phyloP scores from a whole-genome alignment of 1,140 invertebrate genomes.

The Drosophila nannoptera region DNA sequence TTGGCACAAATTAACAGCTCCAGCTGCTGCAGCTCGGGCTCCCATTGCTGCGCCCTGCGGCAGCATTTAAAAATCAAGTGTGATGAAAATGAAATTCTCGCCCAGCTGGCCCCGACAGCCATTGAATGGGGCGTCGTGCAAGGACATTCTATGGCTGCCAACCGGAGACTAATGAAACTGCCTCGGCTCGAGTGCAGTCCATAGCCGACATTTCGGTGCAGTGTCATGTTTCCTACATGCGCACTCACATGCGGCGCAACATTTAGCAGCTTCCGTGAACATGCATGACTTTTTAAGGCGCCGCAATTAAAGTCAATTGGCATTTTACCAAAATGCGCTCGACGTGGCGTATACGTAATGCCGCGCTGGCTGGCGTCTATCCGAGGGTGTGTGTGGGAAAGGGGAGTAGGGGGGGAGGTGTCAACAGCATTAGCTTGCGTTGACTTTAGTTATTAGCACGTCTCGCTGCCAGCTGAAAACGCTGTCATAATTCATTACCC shows the following conservation, averaged over 20 bases:
- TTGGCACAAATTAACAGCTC: constrained; percentile 65
- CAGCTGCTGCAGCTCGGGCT: neutral
- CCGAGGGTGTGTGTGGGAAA: neutral
- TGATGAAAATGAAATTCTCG: constrained; percentile 70
- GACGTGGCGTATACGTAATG: constrained; percentile 69
- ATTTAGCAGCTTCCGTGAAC: constrained; percentile 5
- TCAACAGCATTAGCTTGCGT: constrained; percentile 58
- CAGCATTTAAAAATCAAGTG: constrained; percentile 62
- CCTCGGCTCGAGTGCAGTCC: constrained; percentile 23
- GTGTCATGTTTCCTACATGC: constrained; percentile 20
- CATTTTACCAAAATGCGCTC: constrained; percentile 67
- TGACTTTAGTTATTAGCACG: constrained; percentile 57
- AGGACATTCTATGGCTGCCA: constrained; percentile 61
- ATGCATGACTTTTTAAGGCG: constrained; percentile 59
- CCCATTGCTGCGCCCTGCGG: constrained; percentile 12
- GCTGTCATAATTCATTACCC: constrained; percentile 54
- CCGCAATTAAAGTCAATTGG: constrained; percentile 75
- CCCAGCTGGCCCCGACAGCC: constrained; percentile 9
- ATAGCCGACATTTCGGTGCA: constrained; percentile 44
- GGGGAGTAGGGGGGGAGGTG: constrained; percentile 9
- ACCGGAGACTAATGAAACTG: constrained; percentile 65
- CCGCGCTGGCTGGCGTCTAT: constrained; percentile 34
- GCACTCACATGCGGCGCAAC: constrained; percentile 16
- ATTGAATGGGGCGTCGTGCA: constrained; percentile 50
- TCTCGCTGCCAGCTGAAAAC: constrained; percentile 40